Evolutionary conservation across 2,888 invertebrate species (phyloP).

Genomic region (Dasypogon diadema): DNA sequence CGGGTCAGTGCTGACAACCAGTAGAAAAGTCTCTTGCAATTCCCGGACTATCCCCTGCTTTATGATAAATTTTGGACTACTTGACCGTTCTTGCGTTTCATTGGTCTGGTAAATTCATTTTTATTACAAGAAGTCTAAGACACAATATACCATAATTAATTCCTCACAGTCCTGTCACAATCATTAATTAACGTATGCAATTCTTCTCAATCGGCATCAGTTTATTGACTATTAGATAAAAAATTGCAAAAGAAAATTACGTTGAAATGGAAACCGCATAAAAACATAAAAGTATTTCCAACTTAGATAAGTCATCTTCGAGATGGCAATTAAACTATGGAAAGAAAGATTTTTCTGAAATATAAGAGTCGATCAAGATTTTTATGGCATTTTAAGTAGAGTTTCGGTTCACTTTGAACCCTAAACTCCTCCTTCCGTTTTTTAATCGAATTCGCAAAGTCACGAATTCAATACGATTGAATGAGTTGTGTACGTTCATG

Average conservation of each 20-base stretch:
- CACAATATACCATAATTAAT: too few species aligned
- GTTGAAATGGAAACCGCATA: neutral
- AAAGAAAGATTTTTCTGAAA: neutral
- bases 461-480: conserved; percentile 50
- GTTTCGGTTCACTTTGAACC: conserved; percentile 41
- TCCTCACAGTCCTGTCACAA: too few species aligned
- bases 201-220: too few species aligned
- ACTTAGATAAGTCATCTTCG: neutral
- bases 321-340: neutral
- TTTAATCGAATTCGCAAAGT: conserved; percentile 40
- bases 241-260: neutral
- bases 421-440: conserved; percentile 5
- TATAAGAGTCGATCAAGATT: conserved; percentile 5
- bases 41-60: too few species aligned
- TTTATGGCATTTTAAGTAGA: conserved; percentile 35
- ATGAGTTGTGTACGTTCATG: conserved; percentile 52
- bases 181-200: too few species aligned
- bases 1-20: too few species aligned
- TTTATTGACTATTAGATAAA: neutral
- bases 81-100: too few species aligned
- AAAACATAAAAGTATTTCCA: neutral
- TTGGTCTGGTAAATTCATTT: too few species aligned
- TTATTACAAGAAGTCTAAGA: too few species aligned
- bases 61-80: too few species aligned
- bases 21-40: too few species aligned